A percentile compares a stretch with the other conserved stretches of the same genome.
Conservation (phyloP, 2,888 invertebrate genomes). For the Xylota sylvarum region DNA sequence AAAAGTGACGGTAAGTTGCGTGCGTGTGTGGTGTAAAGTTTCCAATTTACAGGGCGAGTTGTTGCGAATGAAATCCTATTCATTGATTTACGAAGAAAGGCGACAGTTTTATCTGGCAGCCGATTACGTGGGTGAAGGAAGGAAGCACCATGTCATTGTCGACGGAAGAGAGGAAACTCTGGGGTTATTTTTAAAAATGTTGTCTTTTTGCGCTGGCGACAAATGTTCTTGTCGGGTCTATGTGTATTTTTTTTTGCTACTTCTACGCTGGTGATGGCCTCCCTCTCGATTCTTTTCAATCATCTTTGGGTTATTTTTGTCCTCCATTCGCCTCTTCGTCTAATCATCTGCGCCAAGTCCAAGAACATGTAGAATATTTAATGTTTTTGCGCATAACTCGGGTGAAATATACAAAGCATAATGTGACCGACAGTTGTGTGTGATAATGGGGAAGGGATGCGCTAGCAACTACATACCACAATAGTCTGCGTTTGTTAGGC, state of each 20-base stretch:
- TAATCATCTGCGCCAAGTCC: slow-evolving; percentile 40
- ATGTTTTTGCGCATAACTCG: slow-evolving; percentile 40
- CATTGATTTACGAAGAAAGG: slow-evolving; percentile 28
- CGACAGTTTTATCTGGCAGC: slow-evolving; percentile 2
- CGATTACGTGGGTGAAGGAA: slow-evolving; percentile 44
- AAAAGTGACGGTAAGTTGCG: slow-evolving; percentile 71
- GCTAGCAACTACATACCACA: slow-evolving; percentile 32
- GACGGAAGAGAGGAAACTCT: slow-evolving; percentile 24
- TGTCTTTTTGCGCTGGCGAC: slow-evolving; percentile 45
- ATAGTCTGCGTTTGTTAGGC: slow-evolving; percentile 36
- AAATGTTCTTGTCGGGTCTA: slow-evolving; percentile 60
- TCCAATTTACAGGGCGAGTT: neutral
- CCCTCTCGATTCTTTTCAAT: slow-evolving; percentile 67
- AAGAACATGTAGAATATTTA: slow-evolving; percentile 19
- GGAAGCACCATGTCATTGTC: slow-evolving; percentile 26
- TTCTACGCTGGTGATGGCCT: slow-evolving; percentile 36
- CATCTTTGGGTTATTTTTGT: slow-evolving; percentile 70
- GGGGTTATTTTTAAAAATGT: slow-evolving; percentile 65
- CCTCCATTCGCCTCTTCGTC: slow-evolving; percentile 44
- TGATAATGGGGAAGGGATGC: slow-evolving; percentile 45
- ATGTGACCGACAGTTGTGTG: neutral
- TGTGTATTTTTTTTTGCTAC: slow-evolving; percentile 18
- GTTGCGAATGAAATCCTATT: slow-evolving; percentile 16
- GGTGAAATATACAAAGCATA: slow-evolving; percentile 14
- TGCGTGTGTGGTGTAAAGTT: neutral